phyloP scores from a whole-genome alignment of 2,113 vertebrate genomes.

The Siphamia tubifer region DNA sequence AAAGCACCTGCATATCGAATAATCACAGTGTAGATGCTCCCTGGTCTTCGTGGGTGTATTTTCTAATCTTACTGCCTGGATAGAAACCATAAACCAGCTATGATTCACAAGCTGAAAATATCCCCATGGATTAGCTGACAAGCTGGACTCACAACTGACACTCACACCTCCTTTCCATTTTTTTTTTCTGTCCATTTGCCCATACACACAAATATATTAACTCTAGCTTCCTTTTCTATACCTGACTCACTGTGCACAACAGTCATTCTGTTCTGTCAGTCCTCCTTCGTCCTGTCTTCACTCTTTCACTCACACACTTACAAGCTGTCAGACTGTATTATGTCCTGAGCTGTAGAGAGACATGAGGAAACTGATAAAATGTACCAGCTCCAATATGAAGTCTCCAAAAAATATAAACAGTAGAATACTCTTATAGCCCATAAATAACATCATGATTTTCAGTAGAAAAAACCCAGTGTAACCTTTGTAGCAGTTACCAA shows the following conservation, averaged over 20 bases:
- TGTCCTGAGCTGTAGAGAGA: neutral
- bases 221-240: neutral
- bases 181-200: neutral
- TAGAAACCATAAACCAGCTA: conserved; percentile 27
- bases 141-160: conserved; percentile 12
- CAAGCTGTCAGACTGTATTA: conserved; percentile 1
- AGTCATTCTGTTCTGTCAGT: neutral
- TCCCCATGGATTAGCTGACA: conserved; percentile 16
- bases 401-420: neutral
- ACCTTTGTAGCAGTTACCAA: too few relatives aligned
- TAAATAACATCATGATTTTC: neutral
- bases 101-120: conserved; percentile 47
- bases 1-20: neutral
- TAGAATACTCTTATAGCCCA: neutral
- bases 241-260: conserved; percentile 1
- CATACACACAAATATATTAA: neutral
- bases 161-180: neutral
- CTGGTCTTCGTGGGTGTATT: neutral
- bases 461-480: too few relatives aligned
- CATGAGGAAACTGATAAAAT: neutral
- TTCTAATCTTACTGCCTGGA: neutral
- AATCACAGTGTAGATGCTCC: neutral
- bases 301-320: neutral
- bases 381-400: neutral
- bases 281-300: too few relatives aligned